Conservation (phyloP, 2,888 invertebrate species). For the Rhynchonema sp. region DNA sequence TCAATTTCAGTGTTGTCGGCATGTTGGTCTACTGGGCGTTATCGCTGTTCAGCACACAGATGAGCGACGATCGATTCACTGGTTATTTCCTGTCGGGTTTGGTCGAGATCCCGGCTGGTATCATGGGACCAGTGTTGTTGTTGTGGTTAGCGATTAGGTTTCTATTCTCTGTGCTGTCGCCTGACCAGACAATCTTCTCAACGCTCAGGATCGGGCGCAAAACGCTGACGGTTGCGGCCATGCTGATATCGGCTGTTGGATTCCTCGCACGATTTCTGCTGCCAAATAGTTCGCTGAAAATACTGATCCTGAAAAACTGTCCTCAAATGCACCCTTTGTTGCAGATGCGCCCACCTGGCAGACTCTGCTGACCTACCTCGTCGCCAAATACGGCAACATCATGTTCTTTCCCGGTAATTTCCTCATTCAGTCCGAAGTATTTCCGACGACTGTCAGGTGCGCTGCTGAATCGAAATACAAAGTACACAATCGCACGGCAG, state of each 20-base stretch:
- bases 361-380: not conserved
- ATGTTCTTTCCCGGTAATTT: not conserved
- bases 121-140: not conserved
- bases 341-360: not conserved
- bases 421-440: not conserved
- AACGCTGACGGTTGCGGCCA: too few relatives aligned
- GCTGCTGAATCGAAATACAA: not conserved
- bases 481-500: not conserved
- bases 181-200: too few relatives aligned
- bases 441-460: not conserved
- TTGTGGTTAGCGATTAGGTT: not conserved
- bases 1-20: not conserved
- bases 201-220: too few relatives aligned
- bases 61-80: not conserved
- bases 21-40: not conserved
- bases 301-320: too few relatives aligned
- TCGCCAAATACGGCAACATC: constrained; percentile 1
- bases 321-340: not conserved
- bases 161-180: too few relatives aligned
- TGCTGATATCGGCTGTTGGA: too few relatives aligned
- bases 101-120: not conserved
- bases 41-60: not conserved
- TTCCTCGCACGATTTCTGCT: too few relatives aligned
- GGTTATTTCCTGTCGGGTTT: not conserved
- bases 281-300: too few relatives aligned